Evolutionary conservation across 2,888 invertebrate species (phyloP).

Genomic region (Dolomedes plantarius): DNA sequence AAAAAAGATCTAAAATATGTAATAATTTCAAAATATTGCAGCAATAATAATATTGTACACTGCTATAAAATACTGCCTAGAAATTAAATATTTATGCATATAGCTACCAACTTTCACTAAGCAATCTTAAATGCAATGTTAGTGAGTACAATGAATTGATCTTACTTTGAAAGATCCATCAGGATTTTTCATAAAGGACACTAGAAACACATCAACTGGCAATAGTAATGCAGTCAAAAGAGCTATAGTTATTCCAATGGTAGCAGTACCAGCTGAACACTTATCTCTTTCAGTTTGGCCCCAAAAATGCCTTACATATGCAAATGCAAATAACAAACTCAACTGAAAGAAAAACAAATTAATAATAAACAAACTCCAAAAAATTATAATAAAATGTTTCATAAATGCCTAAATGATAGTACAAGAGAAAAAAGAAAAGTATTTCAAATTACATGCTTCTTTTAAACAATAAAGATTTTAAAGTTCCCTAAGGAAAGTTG

Average conservation of each 20-base stretch:
- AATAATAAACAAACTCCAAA: not conserved
- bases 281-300: conserved; percentile 76
- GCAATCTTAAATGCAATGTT: too few relatives aligned
- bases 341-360: conserved; percentile 74
- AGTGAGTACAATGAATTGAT: too few relatives aligned
- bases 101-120: too few relatives aligned
- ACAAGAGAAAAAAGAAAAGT: not conserved
- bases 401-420: too few relatives aligned
- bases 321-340: conserved; percentile 76
- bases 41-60: too few relatives aligned
- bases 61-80: too few relatives aligned
- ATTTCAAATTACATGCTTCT: not conserved
- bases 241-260: conserved; percentile 68
- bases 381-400: too few relatives aligned
- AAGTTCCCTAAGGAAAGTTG: too few relatives aligned
- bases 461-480: too few relatives aligned
- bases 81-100: too few relatives aligned
- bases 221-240: conserved; percentile 72
- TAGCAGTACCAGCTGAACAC: conserved; percentile 74
- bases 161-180: conserved; percentile 75
- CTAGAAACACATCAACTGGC: conserved; percentile 77
- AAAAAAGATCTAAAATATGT: too few relatives aligned
- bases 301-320: conserved; percentile 77
- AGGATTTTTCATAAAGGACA: conserved; percentile 77
- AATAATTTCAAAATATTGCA: too few relatives aligned